Base-by-base conservation (phyloP, 1,140 invertebrate genomes). In the Gonioctena quinquepunctata region DNA sequence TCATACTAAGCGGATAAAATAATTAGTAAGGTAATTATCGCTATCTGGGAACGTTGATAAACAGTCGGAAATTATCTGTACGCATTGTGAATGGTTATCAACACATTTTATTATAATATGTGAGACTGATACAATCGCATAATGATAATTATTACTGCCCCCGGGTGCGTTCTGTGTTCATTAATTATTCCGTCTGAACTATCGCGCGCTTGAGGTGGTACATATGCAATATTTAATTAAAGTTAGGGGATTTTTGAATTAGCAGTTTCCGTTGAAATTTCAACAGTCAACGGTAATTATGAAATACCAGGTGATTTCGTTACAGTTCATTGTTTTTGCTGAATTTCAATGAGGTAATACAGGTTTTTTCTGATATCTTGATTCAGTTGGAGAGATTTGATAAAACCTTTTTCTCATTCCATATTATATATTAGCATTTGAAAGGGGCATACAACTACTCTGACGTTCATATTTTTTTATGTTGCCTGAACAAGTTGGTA, bases 71-170 rank as follows among this genome's bases (percentile, higher is more conserved):
- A 57, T 23, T 21, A 57, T 57, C 21, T 1, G 54, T 57, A 57
- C 54, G 22, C 16, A 22, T 57, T 57, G 22, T 57, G 54, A 23
- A 57, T 25, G 54, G 54, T 25, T 57, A 57, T 57, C 54, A 57
- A 57, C 54, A 25, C 19, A 57, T 22, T 57, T 23, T 42, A 42
- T 13, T 23, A 57, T 19, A 19, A 57, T 57, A 57, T 57, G 18
- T 49, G 48, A 13, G 22, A 57, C 19, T 25, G 54, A 57, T 19
- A 57, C 13, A 21, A 57, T 57, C 54, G 54, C 54, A 25, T 57
- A 57, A 57, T 57, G 21, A 22, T 57, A 22, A 57, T 23, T 57
- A 19, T 42, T 42, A 42, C 33, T n/a, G 33, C 54, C 54, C 25
- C 48, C 48, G 48, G 48, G 48, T 57, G 54, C 16, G 25, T 57